Conservation (phyloP, 2,888 invertebrate genomes). For the Macrophya annulata region DNA sequence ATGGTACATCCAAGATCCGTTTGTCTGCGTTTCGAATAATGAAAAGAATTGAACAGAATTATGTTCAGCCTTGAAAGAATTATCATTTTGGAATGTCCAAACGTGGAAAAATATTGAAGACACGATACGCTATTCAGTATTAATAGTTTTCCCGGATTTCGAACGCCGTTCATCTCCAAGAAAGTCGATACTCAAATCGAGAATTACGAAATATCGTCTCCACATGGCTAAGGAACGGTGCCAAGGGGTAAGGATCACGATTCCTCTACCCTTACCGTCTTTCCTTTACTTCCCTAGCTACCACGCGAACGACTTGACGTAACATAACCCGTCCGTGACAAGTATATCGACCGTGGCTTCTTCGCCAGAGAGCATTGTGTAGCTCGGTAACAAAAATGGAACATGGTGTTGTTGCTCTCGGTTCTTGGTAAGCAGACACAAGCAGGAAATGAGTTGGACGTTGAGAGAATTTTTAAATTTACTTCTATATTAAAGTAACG, state of each 20-base stretch:
- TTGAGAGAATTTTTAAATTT: background rate
- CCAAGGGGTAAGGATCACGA: conserved; percentile 46
- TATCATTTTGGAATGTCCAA: background rate
- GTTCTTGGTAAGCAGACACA: background rate
- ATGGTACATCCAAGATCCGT: too few relatives aligned
- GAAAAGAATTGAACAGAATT: background rate
- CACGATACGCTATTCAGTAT: background rate
- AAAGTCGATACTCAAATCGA: conserved; percentile 45
- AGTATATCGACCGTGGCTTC: conserved; percentile 63
- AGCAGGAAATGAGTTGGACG: background rate
- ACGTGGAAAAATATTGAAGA: background rate
- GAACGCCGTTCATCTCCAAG: background rate
- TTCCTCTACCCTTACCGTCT: conserved; percentile 29
- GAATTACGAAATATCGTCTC: conserved; percentile 7
- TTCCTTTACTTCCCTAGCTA: conserved; percentile 15
- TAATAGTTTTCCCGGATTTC: background rate
- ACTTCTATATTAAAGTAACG: background rate
- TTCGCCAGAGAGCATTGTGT: conserved; percentile 47
- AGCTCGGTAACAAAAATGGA: conserved; percentile 29
- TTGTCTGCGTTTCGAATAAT: background rate
- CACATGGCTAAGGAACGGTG: conserved; percentile 45
- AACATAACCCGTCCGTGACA: conserved; percentile 63
- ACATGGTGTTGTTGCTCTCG: conserved; percentile 2
- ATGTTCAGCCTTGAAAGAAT: background rate
- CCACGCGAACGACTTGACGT: conserved; percentile 61